Evolutionary conservation across 2,797 vertebrate genomes (phyloP).

Genomic region (Phoeniculus purpureus): DNA sequence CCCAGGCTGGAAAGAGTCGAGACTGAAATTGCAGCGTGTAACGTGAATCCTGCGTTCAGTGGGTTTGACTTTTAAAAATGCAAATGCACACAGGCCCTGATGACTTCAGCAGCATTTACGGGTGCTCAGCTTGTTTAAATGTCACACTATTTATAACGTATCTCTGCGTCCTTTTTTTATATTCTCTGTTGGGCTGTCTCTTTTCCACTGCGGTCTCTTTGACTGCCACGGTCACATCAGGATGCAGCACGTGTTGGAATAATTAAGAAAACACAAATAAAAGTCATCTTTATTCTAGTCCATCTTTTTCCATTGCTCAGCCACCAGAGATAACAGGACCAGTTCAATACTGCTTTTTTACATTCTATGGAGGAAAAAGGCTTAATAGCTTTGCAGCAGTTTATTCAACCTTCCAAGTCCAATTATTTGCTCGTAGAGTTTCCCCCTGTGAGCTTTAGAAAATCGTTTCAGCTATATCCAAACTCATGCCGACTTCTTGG

Average conservation of each 20-base stretch:
- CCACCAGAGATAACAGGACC: constrained; percentile 11
- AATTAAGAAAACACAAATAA: constrained; percentile 49
- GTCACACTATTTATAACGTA: constrained; percentile 72
- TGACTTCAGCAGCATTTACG: constrained; percentile 72
- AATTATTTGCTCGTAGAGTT: not conserved
- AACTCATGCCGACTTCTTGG: constrained; percentile 51
- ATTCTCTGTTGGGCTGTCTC: constrained; percentile 57
- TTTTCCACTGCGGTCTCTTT: constrained; percentile 49
- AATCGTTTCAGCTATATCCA: constrained; percentile 63
- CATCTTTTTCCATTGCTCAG: constrained; percentile 46
- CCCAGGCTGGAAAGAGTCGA: constrained; percentile 40
- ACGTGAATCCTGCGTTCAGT: not conserved
- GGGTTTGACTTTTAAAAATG: constrained; percentile 59
- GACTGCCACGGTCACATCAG: constrained; percentile 30
- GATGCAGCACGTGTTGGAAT: constrained; percentile 44
- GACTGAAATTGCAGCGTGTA: constrained; percentile 43
- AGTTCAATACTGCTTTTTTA: constrained; percentile 29
- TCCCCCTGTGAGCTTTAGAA: constrained; percentile 43
- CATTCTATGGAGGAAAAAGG: not conserved
- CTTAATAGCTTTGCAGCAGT: not conserved
- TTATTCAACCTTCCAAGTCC: not conserved
- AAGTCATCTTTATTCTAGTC: constrained; percentile 62
- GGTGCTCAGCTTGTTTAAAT: constrained; percentile 64
- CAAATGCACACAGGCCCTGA: not conserved
- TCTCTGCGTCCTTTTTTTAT: constrained; percentile 48